These are phyloP conservation scores for Mesoligia furuncula DNA, from an alignment of 2,888 invertebrate genomes.

Conservation along the genomic window DNA sequence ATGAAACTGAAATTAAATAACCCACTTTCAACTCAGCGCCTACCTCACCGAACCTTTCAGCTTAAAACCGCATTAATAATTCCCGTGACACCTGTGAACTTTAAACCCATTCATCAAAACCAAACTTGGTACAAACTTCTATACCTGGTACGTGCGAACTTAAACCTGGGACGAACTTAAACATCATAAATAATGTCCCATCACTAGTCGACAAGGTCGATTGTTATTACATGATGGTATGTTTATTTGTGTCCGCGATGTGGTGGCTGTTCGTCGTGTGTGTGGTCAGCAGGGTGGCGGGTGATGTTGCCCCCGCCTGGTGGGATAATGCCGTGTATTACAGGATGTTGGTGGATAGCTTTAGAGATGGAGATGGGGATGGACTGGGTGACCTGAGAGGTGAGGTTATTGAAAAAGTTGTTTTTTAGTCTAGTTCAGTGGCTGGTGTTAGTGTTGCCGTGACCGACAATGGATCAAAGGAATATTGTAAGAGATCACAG, in stretches of 20 bases:
- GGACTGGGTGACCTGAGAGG: slow-evolving; percentile 97
- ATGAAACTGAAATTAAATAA: slow-evolving; percentile 13
- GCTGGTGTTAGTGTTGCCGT: background rate
- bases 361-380: slow-evolving; percentile 95
- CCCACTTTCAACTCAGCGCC: slow-evolving; percentile 1
- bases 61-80: slow-evolving; percentile 37
- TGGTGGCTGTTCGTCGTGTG: slow-evolving; percentile 74
- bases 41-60: background rate
- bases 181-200: slow-evolving; percentile 35
- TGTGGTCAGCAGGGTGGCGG: slow-evolving; percentile 56
- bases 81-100: slow-evolving; percentile 46
- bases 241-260: slow-evolving; percentile 68
- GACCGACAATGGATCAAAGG: background rate
- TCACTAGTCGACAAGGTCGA: slow-evolving; percentile 57
- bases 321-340: slow-evolving; percentile 95
- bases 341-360: slow-evolving; percentile 95
- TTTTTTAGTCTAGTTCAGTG: background rate
- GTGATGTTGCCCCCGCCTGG: slow-evolving; percentile 88
- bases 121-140: slow-evolving; percentile 6
- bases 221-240: slow-evolving; percentile 7
- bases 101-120: slow-evolving; percentile 27
- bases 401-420: slow-evolving; percentile 55
- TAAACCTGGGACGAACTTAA: background rate
- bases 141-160: background rate
- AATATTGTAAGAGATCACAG: background rate